Percentiles rank a stretch among this genome's conserved stretches.
phyloP scores from a whole-genome alignment of 1,140 invertebrate species.

The Heliconius congener region DNA sequence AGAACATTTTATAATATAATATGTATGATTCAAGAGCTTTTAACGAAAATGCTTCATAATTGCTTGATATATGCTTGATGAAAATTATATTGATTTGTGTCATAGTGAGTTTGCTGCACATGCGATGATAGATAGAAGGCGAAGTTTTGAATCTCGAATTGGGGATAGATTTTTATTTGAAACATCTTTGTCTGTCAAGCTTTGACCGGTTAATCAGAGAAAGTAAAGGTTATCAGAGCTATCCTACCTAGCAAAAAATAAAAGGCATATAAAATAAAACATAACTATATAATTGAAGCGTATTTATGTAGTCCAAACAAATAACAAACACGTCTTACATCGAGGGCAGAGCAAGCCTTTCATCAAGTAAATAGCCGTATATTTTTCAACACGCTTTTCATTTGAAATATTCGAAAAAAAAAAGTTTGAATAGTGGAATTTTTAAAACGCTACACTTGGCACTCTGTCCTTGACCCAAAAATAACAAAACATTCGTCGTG shows the following conservation, averaged over 20 bases:
- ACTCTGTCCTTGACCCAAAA: slow-evolving; percentile 70
- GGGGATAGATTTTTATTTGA: too few relatives aligned
- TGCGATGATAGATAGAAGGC: too few relatives aligned
- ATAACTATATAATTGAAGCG: background rate
- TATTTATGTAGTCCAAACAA: background rate
- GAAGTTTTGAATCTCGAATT: too few relatives aligned
- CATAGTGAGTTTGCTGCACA: too few relatives aligned
- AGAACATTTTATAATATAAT: background rate
- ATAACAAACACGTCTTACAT: background rate
- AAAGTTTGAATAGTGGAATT: slow-evolving; percentile 24
- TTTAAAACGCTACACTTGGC: slow-evolving; percentile 45
- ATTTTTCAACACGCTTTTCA: background rate
- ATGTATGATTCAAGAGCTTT: background rate
- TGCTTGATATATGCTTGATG: too few relatives aligned
- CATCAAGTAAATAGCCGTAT: slow-evolving; percentile 9
- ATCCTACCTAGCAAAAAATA: too few relatives aligned
- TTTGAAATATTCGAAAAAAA: slow-evolving; percentile 18
- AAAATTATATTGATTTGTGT: too few relatives aligned
- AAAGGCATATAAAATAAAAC: too few relatives aligned
- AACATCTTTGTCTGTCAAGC: too few relatives aligned
- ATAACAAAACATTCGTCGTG: slow-evolving; percentile 71
- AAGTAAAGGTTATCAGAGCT: too few relatives aligned
- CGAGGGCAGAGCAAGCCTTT: background rate
- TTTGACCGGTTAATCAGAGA: too few relatives aligned
- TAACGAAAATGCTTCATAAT: background rate